Evolutionary conservation across 2,797 vertebrate genomes (phyloP), one percentile per base, ranked within the genome.

Genomic region (Momotus momota): DNA sequence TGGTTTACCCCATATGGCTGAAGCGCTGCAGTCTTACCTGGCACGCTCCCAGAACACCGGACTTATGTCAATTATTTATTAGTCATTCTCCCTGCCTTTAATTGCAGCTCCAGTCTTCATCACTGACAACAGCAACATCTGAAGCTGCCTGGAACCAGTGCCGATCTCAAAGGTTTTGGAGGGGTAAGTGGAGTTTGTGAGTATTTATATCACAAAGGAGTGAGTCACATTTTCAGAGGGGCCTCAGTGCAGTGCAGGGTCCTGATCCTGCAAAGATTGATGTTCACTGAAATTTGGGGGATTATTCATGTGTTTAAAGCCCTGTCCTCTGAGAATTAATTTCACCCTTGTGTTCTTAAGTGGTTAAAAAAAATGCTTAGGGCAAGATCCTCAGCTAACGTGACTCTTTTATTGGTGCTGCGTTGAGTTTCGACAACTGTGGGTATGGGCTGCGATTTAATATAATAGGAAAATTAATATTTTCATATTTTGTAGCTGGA

Each of bases 191-290:
- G 19, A 83, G 61, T 93, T 95, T 85, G 5, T 70, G 26, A 0
- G 20, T 71, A 40, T 94, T 96, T 91, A 35, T 91, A 3, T 23
- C 88, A 91, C 41, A 94, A 91, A 93, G 40, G 84, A 89, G 67
- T 19, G 48, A 77, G 79, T 64, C 91, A 49, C 38, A 4, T 71
- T 89, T 93, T 74, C 93, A 94, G 78, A 91, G 87, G 67, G 77
- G 88, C 78, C 90, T 75, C 40, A 4, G 58, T 11, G 17, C 78
- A 69, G 81, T 11, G 86, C 51, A 2, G 54, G 62, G 51, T 70
- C 86, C 86, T 82, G 80, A 69, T 91, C 60, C 94, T 71, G 81
- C 81, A 26, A 52, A 91, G 93, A 94, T 97, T 95, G 88, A 74
- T 27, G 82, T 12, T 49, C 72, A 3, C 65, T 88, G 90, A 57